Conservation (phyloP, 1,140 invertebrate species). For the Atta colombica region DNA sequence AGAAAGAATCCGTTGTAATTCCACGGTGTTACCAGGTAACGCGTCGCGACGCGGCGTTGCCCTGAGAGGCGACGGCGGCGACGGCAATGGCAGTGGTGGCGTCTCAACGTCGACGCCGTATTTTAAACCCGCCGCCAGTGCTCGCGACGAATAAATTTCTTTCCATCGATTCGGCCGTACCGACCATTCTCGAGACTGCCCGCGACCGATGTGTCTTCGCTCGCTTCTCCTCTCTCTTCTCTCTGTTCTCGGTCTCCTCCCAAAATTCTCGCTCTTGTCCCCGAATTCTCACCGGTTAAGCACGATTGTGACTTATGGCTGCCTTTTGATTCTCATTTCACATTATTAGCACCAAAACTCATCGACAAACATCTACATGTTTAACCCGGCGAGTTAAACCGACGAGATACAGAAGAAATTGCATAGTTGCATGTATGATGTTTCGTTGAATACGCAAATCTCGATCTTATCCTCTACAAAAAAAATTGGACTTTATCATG, state of each 20-base stretch:
- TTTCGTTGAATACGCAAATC: neutral
- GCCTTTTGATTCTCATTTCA: neutral
- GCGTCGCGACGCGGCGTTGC: constrained; percentile 25
- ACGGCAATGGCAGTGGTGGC: neutral
- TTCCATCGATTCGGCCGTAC: constrained; percentile 60
- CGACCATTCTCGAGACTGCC: constrained; percentile 47
- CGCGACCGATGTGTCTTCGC: constrained; percentile 23
- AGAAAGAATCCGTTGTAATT: constrained; percentile 70
- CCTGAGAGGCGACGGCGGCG: neutral
- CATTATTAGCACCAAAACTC: neutral
- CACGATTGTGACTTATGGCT: neutral
- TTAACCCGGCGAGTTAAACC: neutral
- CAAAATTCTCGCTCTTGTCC: constrained; percentile 39
- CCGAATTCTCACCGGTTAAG: constrained; percentile 1
- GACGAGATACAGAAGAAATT: neutral
- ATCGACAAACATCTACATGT: neutral
- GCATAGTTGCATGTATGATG: neutral
- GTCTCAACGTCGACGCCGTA: constrained; percentile 60
- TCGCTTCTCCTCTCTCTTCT: neutral
- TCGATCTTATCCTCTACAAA: neutral
- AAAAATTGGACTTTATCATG: neutral
- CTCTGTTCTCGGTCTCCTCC: neutral
- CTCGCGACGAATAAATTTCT: constrained; percentile 67
- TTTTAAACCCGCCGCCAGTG: constrained; percentile 49
- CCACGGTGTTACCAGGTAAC: constrained; percentile 69